Evolutionary conservation across 2,113 vertebrate species (phyloP).

Genomic region (Scopus umbretta): DNA sequence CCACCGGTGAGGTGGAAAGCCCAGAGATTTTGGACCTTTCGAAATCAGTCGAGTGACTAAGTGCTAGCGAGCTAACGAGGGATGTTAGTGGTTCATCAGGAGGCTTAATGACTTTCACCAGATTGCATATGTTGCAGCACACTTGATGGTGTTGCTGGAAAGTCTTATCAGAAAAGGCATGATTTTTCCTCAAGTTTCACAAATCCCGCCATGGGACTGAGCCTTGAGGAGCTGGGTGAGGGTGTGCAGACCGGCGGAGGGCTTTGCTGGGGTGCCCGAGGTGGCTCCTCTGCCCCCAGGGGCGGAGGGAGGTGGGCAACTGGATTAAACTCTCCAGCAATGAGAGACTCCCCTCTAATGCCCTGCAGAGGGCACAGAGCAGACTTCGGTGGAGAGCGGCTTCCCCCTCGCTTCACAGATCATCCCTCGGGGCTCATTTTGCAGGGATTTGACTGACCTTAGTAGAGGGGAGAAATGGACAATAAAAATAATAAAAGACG

Average conservation of each 20-base stretch:
- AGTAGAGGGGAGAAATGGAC: neutral
- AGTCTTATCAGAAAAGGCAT: neutral
- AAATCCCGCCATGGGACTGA: neutral
- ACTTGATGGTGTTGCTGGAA: neutral
- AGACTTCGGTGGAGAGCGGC: neutral
- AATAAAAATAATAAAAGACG: neutral
- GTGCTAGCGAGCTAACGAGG: neutral
- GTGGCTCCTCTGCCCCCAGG: neutral
- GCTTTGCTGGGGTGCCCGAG: neutral
- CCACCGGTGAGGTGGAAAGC: neutral
- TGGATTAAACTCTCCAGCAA: fast-evolving
- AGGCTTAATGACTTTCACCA: neutral
- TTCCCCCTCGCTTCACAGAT: neutral
- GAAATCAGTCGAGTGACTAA: neutral
- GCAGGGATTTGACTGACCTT: neutral
- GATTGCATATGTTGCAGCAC: neutral
- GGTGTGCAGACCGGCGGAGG: too few species aligned
- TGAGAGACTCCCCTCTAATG: too few species aligned
- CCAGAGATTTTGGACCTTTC: neutral
- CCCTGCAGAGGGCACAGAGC: neutral
- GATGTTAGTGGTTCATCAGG: neutral
- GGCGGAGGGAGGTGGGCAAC: neutral
- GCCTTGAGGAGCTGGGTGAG: neutral
- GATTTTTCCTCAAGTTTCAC: neutral
- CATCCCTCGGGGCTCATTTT: neutral